Percentiles rank a stretch among this genome's conserved stretches.
Conservation (phyloP, 2,888 invertebrate genomes). For the Atherix ibis region DNA sequence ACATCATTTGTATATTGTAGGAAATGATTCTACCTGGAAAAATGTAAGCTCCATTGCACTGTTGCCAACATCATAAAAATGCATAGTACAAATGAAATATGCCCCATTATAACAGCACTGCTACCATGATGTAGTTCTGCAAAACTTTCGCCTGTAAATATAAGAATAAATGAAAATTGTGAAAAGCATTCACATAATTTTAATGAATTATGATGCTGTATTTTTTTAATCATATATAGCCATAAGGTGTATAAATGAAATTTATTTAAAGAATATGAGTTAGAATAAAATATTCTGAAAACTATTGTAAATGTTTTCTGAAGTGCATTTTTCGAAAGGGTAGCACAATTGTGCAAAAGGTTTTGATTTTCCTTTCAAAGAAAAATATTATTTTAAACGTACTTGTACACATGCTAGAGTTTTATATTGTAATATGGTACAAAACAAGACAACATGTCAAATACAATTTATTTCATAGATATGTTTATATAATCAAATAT, state of each 20-base stretch:
- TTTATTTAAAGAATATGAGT: background rate
- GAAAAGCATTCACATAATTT: no score
- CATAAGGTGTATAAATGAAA: background rate
- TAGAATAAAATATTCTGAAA: background rate
- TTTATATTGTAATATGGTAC: no score
- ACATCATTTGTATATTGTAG: background rate
- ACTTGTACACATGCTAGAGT: no score
- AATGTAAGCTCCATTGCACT: background rate
- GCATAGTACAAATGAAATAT: constrained; percentile 5
- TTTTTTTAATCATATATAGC: no score
- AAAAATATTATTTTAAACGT: no score
- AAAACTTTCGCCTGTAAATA: constrained; percentile 41
- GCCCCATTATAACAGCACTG: constrained; percentile 11
- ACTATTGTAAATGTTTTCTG: no score
- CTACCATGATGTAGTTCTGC: constrained; percentile 40
- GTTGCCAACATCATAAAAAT: constrained; percentile 1
- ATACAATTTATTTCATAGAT: no score
- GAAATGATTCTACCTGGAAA: background rate
- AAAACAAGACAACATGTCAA: no score
- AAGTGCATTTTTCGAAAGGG: background rate
- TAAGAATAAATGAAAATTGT: constrained; percentile 4
- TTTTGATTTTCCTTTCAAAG: no score
- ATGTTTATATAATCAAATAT: no score
- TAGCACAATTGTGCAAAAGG: no score
- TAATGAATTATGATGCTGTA: no score